Percentiles rank a stretch among this genome's conserved stretches.
Evolutionary conservation across 2,797 vertebrate species (phyloP).

Genomic region (Pseudomugil gertrudae): DNA sequence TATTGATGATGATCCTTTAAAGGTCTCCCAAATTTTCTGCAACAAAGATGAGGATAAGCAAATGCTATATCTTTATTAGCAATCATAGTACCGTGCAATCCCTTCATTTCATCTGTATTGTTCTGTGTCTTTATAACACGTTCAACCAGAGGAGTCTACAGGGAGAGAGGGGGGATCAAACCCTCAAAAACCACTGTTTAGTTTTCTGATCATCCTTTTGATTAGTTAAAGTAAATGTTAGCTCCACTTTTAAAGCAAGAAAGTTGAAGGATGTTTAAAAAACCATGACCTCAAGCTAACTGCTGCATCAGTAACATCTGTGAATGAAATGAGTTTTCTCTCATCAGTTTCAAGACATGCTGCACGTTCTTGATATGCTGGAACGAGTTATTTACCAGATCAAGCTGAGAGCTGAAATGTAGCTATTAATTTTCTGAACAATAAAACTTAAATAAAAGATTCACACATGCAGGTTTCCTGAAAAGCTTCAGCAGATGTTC

Average conservation of each 20-base stretch:
- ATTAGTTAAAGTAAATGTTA: background rate
- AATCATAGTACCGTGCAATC: background rate
- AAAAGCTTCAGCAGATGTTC: background rate
- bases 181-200: background rate
- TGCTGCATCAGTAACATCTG: too few species aligned
- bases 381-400: background rate
- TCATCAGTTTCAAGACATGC: background rate
- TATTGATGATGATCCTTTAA: background rate
- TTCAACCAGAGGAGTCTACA: background rate
- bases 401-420: background rate
- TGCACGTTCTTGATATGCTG: background rate
- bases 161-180: too few species aligned
- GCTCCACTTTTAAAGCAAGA: too few species aligned
- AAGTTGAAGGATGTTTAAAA: too few species aligned
- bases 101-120: background rate
- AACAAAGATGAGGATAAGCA: too few species aligned
- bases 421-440: background rate
- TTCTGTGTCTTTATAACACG: background rate
- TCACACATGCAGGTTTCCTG: background rate
- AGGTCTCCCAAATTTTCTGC: too few species aligned
- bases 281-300: too few species aligned
- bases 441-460: background rate
- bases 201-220: background rate
- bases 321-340: background rate
- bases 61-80: background rate